These are phyloP conservation scores for Hyperoplus immaculatus DNA, from an alignment of 2,797 vertebrate species.

Conservation along the genomic window DNA sequence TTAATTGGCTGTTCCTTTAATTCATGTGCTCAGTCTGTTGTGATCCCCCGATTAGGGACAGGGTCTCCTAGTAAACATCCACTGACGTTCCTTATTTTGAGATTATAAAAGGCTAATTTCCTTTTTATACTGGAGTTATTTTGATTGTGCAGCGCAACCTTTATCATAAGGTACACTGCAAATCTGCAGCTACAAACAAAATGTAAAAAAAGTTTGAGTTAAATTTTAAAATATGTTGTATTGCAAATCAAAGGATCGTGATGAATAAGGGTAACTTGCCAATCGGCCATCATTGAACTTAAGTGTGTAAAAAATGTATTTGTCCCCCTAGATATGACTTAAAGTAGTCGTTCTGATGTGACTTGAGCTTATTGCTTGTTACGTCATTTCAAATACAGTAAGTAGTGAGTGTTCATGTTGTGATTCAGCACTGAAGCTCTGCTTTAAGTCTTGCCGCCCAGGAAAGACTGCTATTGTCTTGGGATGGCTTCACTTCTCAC, in stretches of 20 bases:
- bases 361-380: constrained; percentile 20
- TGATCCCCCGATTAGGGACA: constrained; percentile 20
- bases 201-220: not conserved
- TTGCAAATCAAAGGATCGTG: not conserved
- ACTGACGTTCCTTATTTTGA: not conserved
- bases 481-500: constrained; percentile 82
- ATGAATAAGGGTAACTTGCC: not conserved
- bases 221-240: not conserved
- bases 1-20: constrained; percentile 44
- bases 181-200: not conserved
- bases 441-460: constrained; percentile 62
- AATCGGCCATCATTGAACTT: not conserved
- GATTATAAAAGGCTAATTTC: not conserved
- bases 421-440: constrained; percentile 60
- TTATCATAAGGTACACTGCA: not conserved
- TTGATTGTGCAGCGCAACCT: not conserved
- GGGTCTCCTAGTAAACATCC: constrained; percentile 19
- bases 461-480: constrained; percentile 82
- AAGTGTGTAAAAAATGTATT: not conserved
- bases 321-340: not conserved
- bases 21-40: constrained; percentile 36
- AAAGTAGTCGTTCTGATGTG: constrained; percentile 14
- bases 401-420: constrained; percentile 54
- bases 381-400: constrained; percentile 44
- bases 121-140: not conserved